A percentile compares a stretch with the other conserved stretches of the same genome.
phyloP scores from a whole-genome alignment of 2,113 vertebrate species.

The Callipepla californica region DNA sequence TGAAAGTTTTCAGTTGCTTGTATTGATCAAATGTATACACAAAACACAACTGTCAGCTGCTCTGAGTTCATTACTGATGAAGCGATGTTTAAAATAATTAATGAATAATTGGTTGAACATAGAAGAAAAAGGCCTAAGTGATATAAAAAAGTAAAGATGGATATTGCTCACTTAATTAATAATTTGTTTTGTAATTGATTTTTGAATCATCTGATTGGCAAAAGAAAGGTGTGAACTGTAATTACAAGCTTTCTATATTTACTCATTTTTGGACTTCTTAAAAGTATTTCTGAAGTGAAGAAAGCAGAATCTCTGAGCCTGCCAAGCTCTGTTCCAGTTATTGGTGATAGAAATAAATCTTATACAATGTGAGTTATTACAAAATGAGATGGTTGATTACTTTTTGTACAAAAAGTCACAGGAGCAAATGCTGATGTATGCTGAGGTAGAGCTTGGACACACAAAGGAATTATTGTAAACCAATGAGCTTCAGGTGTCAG shows the following conservation, averaged over 20 bases:
- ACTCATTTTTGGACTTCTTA: constrained; percentile 27
- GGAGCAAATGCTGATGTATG: constrained; percentile 51
- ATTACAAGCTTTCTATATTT: constrained; percentile 41
- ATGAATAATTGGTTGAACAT: constrained; percentile 70
- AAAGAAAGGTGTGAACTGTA: constrained; percentile 72
- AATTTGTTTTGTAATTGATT: constrained; percentile 79
- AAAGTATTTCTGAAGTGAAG: constrained; percentile 45
- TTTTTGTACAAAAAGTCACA: constrained; percentile 20
- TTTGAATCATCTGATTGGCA: constrained; percentile 75
- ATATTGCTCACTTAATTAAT: constrained; percentile 79
- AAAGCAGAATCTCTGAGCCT: constrained; percentile 27
- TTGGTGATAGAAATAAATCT: constrained; percentile 64
- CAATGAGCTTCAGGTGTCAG: constrained; percentile 56
- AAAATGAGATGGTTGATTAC: constrained; percentile 54
- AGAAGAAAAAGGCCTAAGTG: constrained; percentile 72
- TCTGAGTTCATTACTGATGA: constrained; percentile 72
- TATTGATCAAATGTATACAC: constrained; percentile 79
- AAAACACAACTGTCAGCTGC: constrained; percentile 80
- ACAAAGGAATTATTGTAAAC: constrained; percentile 53
- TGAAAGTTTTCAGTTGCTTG: constrained; percentile 73
- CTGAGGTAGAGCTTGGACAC: constrained; percentile 26
- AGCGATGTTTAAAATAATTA: constrained; percentile 80
- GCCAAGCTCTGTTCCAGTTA: constrained; percentile 43
- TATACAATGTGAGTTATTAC: constrained; percentile 59
- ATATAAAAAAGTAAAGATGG: constrained; percentile 75